Evolutionary conservation across 2,113 vertebrate species (phyloP), one percentile per base, ranked within the genome.

Genomic region (Haemorhous mexicanus): DNA sequence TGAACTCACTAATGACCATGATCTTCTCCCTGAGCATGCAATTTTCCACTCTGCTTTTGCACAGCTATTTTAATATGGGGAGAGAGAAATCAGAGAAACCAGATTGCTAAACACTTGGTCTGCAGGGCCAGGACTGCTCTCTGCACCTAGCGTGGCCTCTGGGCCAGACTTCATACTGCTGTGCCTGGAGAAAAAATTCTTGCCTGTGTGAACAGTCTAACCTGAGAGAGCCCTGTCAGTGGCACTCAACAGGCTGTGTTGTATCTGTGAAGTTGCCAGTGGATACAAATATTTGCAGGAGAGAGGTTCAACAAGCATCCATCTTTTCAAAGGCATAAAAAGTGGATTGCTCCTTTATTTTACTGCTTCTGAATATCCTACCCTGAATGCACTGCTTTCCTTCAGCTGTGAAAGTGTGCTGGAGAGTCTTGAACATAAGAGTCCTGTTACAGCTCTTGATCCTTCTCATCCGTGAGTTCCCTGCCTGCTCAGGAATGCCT

Each of bases 21-120:
- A 33, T 20, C 14, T 64, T 52, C 58, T 77, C 22, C 1, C 0
- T 68, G 19, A 83, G 11, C 0, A 0, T 56, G 33, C 49, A 0
- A 1, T 80, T 80, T 74, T 75, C 35, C 24, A 7, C 18, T 35
- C 33, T 75, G 43, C 33, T 81, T 89, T 94, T 94, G 32, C 43
- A 37, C 19, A 88, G 58, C 10, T 84, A 11, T 84, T 78, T 95
- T 73, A 44, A 66, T 64, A 0, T 73, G 32, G 3, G 19, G 15
- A 61, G 9, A 56, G 8, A 21, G 20, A 69, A 6, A 16, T 13
- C 6, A 35, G 33, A 68, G 46, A 61, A 84, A n/a, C 6, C 16
- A 43, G 28, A 32, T 4, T 52, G 56, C 44, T 44, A 22, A 78
- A 22, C 13, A 4, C 26, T 68, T 72, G 17, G 16, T 75, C 47